Percentiles rank a stretch among this genome's conserved stretches.
phyloP scores from a whole-genome alignment of 2,888 invertebrate genomes.

The Magallana nippona region DNA sequence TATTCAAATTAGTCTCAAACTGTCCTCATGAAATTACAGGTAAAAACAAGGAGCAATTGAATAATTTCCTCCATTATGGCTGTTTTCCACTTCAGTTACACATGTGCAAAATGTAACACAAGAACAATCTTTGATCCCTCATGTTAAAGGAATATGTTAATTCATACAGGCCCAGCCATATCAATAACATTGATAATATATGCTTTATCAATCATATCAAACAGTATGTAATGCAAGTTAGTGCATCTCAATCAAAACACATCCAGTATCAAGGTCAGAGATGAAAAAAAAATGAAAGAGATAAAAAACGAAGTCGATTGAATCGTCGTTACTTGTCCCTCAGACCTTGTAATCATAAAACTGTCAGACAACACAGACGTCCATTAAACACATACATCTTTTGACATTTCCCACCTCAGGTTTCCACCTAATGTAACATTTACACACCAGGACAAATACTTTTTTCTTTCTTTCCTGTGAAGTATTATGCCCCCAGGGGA shows the following conservation, averaged over 20 bases:
- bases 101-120: background rate
- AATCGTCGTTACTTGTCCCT: background rate
- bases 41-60: background rate
- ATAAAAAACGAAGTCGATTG: background rate
- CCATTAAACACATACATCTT: background rate
- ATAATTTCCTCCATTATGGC: background rate
- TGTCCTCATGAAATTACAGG: background rate
- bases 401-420: conserved; percentile 24
- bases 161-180: background rate
- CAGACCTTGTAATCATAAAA: background rate
- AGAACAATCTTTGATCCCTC: background rate
- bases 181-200: background rate
- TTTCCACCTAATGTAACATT: conserved; percentile 11
- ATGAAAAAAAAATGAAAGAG: background rate
- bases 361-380: background rate
- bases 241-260: background rate
- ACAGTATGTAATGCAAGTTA: background rate
- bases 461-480: conserved; percentile 13
- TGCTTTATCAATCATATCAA: background rate
- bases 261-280: background rate
- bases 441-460: conserved; percentile 10
- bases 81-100: background rate
- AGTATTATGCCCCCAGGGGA: background rate
- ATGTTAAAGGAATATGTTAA: background rate
- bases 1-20: background rate